phyloP scores from a whole-genome alignment of 2,888 invertebrate species.

The Brachyptera putata region DNA sequence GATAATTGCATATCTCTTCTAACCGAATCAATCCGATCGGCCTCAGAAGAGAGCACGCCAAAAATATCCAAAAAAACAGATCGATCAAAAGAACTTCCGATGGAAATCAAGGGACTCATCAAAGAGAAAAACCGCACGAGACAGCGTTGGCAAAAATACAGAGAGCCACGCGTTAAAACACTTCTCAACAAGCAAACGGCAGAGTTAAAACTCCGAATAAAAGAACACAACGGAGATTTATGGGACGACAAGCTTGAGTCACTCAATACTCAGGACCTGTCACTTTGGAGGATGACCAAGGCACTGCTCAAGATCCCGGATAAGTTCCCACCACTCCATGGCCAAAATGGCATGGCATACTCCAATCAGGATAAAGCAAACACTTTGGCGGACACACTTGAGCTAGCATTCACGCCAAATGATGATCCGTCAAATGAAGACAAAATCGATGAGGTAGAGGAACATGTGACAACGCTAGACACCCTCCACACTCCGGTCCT shows the following conservation, averaged over 20 bases:
- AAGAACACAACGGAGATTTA: too few relatives aligned
- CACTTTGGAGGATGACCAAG: background rate
- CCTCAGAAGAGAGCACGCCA: too few relatives aligned
- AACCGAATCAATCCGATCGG: too few relatives aligned
- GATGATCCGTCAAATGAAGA: background rate
- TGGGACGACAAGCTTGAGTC: background rate
- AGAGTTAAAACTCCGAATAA: too few relatives aligned
- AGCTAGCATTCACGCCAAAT: background rate
- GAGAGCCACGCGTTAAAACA: too few relatives aligned
- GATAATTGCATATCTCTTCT: too few relatives aligned
- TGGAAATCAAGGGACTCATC: too few relatives aligned
- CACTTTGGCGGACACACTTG: background rate
- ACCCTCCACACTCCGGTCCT: background rate
- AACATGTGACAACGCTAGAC: background rate
- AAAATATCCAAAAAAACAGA: too few relatives aligned
- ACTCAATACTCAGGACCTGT: background rate
- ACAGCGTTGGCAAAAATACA: too few relatives aligned
- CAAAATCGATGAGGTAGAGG: background rate
- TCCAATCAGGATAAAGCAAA: background rate
- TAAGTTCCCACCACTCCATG: background rate
- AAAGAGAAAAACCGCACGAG: too few relatives aligned
- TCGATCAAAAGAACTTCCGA: too few relatives aligned
- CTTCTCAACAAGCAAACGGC: too few relatives aligned
- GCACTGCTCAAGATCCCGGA: background rate
- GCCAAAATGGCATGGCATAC: background rate